These are phyloP conservation scores for Arctocebus calabarensis DNA, from an alignment of 2,797 vertebrate genomes.

Conservation along the genomic window DNA sequence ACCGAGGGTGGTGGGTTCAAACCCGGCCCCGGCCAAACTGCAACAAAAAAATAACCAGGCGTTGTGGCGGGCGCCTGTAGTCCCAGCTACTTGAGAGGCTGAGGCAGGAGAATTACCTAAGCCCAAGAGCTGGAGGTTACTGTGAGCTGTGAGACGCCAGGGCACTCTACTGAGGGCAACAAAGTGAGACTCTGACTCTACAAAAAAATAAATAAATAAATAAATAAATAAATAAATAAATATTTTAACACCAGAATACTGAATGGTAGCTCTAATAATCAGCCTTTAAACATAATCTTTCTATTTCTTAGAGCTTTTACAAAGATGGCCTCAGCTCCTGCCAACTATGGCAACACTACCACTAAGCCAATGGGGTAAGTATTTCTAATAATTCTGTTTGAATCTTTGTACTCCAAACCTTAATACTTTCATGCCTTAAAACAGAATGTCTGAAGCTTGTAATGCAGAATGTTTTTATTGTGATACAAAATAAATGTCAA, in stretches of 20 bases:
- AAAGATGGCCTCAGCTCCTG: constrained; percentile 96
- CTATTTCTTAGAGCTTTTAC: constrained; percentile 93
- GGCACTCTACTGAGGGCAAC: too few relatives aligned
- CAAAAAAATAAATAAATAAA: too few relatives aligned
- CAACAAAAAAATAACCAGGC: too few relatives aligned
- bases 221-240: neutral
- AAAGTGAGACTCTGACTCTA: too few relatives aligned
- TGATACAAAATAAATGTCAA: constrained; percentile 15
- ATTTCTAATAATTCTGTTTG: constrained; percentile 61
- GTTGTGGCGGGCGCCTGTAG: too few relatives aligned
- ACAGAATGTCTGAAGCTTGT: neutral
- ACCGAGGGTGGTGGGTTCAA: too few relatives aligned
- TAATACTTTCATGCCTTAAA: constrained; percentile 30
- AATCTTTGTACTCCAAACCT: neutral
- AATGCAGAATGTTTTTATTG: constrained; percentile 39
- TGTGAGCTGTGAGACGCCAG: too few relatives aligned
- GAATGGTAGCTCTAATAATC: constrained; percentile 52
- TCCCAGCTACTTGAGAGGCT: too few relatives aligned
- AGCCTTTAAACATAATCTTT: constrained; percentile 58
- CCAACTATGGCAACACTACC: constrained; percentile 94
- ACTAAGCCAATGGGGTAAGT: constrained; percentile 96
- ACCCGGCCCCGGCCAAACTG: too few relatives aligned
- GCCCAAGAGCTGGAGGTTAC: too few relatives aligned
- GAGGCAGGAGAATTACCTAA: too few relatives aligned
- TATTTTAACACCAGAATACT: constrained; percentile 46